These are phyloP conservation scores for Sebastes baramenuke DNA, from an alignment of 2,797 vertebrate species.

Conservation along the genomic window DNA sequence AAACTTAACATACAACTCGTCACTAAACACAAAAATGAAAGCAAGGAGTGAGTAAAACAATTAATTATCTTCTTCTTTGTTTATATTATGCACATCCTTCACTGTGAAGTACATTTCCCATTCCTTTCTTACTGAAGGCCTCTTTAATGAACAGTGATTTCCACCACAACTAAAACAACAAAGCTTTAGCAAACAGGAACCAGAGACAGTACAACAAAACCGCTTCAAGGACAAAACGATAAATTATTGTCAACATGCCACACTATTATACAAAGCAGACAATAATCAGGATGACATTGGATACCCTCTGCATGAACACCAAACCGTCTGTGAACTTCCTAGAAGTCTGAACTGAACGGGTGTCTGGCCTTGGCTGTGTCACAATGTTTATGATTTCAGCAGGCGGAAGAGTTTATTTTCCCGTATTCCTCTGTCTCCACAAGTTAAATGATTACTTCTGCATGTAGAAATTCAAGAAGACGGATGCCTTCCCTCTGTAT, in stretches of 20 bases:
- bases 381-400: constrained; percentile 50
- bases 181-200: constrained; percentile 28
- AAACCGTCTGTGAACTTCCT: constrained; percentile 14
- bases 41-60: background rate
- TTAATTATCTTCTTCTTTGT: background rate
- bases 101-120: background rate
- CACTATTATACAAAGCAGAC: constrained; percentile 36
- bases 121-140: background rate
- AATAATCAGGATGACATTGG: constrained; percentile 7
- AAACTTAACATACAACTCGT: background rate
- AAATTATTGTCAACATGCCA: constrained; percentile 31
- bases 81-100: background rate
- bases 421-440: constrained; percentile 13
- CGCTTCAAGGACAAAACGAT: constrained; percentile 30
- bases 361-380: constrained; percentile 24
- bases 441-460: constrained; percentile 26
- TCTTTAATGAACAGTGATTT: background rate
- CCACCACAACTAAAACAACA: constrained; percentile 1
- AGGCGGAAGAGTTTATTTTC: constrained; percentile 51
- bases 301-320: constrained; percentile 13
- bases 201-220: constrained; percentile 1
- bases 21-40: background rate
- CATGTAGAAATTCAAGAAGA: constrained; percentile 20
- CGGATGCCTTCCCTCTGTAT: constrained; percentile 20
- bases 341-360: background rate